Conservation (phyloP, 1,140 invertebrate genomes). For the Polypedilum vanderplanki region DNA sequence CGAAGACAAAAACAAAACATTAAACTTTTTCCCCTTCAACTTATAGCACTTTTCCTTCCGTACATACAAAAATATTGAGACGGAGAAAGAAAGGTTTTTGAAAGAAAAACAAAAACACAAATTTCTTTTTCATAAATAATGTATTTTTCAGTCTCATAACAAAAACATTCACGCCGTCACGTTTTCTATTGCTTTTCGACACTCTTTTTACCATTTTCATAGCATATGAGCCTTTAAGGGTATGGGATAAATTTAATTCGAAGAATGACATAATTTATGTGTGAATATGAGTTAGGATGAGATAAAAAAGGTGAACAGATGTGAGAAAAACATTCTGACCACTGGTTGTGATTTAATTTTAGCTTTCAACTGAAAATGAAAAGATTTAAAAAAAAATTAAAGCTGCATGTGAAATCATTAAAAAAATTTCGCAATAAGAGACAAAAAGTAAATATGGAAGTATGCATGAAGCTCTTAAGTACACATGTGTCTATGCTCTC, state of each 20-base stretch:
- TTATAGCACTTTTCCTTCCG: neutral
- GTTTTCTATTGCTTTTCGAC: constrained; percentile 12
- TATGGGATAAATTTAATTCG: neutral
- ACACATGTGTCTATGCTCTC: too few species aligned
- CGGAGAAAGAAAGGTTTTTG: neutral
- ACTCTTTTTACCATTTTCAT: neutral
- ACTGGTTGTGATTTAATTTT: too few species aligned
- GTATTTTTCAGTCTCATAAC: constrained; percentile 8
- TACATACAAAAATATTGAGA: too few species aligned
- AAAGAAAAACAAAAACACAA: neutral
- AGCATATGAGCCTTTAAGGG: neutral
- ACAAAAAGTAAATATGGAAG: too few species aligned
- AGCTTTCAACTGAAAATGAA: too few species aligned
- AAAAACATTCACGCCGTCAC: constrained; percentile 17
- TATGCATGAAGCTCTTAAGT: too few species aligned
- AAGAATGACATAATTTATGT: constrained; percentile 13
- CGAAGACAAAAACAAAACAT: neutral
- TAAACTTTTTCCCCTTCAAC: neutral
- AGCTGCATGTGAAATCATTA: too few species aligned
- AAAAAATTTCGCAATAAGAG: too few species aligned
- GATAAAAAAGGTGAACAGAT: too few species aligned
- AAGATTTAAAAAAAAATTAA: too few species aligned
- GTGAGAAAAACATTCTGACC: too few species aligned
- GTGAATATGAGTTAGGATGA: neutral
- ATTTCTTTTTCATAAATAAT: constrained; percentile 6